These are phyloP conservation scores for Phengaris arion DNA, from an alignment of 2,888 invertebrate genomes.

Conservation along the genomic window DNA sequence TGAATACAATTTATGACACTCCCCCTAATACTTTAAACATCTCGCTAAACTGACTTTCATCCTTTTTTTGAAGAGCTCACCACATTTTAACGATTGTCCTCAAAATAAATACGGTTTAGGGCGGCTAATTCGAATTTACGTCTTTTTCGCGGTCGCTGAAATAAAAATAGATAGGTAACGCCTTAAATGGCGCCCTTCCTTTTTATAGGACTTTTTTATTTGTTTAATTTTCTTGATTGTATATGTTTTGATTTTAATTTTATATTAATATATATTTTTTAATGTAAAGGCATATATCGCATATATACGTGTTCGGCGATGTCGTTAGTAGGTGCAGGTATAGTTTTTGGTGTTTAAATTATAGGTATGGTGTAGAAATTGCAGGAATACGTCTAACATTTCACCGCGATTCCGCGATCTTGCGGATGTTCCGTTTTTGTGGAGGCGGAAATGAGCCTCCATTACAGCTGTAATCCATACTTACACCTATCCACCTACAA, in stretches of 20 bases:
- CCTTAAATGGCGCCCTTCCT: conserved; percentile 36
- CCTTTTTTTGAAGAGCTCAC: conserved; percentile 25
- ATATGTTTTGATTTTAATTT: not conserved
- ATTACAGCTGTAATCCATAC: no score
- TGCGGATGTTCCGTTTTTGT: no score
- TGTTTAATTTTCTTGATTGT: not conserved
- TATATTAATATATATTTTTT: not conserved
- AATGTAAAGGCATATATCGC: no score
- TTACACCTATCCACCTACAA: no score
- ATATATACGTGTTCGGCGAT: no score
- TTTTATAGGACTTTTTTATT: conserved; percentile 32
- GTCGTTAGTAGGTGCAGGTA: no score
- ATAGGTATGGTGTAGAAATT: no score
- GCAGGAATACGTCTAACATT: no score
- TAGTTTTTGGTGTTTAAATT: no score
- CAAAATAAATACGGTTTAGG: conserved; percentile 30
- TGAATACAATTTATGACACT: not conserved
- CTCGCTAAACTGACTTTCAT: conserved; percentile 14
- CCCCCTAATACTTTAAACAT: conserved; percentile 3
- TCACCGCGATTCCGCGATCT: no score
- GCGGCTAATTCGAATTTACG: conserved; percentile 41
- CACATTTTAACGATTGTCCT: conserved; percentile 31
- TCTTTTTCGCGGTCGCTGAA: conserved; percentile 42
- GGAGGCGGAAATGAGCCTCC: no score
- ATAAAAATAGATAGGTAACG: conserved; percentile 44